phyloP scores from a whole-genome alignment of 2,113 vertebrate genomes.

The Ardeotis arabs region DNA sequence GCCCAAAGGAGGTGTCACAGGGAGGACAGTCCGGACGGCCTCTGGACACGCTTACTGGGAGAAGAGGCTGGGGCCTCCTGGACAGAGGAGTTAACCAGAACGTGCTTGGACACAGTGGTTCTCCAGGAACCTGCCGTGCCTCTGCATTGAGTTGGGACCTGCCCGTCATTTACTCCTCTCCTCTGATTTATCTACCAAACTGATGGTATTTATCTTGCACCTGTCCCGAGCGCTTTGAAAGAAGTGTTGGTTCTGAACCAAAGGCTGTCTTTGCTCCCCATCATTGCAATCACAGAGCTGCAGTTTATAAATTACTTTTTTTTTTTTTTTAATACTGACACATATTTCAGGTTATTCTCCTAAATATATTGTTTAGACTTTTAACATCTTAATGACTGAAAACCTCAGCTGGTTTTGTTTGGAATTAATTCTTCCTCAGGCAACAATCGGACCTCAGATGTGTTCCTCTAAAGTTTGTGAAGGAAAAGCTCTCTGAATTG shows the following conservation, averaged over 20 bases:
- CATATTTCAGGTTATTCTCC: background rate
- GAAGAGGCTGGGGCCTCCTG: background rate
- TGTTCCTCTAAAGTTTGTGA: background rate
- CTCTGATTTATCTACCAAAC: background rate
- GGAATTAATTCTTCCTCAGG: background rate
- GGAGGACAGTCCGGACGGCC: accelerated
- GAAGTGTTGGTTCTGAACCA: background rate
- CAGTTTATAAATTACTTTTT: background rate
- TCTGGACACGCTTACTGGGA: accelerated
- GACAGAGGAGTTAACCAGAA: accelerated
- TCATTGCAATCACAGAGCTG: background rate
- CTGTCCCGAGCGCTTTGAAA: background rate
- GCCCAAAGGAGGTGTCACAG: accelerated
- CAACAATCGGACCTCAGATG: background rate
- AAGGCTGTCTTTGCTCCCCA: accelerated
- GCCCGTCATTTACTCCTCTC: background rate
- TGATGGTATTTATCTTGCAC: background rate
- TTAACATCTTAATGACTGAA: background rate
- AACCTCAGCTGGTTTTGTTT: background rate
- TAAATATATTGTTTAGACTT: background rate
- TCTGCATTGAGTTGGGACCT: background rate
- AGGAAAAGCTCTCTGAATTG: background rate
- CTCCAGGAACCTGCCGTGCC: background rate
- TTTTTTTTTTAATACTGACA: background rate
- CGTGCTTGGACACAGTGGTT: accelerated